Conservation (phyloP, 2,113 vertebrate genomes). For the Trematocara stigmaticum region DNA sequence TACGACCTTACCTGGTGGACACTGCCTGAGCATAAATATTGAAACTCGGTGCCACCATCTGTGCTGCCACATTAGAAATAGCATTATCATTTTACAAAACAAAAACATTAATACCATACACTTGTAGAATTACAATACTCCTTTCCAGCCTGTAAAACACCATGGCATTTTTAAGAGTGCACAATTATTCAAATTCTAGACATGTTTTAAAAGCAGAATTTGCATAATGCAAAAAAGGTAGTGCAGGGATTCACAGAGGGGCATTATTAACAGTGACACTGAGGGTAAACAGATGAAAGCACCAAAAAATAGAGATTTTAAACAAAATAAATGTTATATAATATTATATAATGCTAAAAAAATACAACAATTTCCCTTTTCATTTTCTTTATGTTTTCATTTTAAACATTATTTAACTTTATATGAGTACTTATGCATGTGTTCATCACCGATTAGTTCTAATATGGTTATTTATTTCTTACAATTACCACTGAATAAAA, state of each 20-base stretch:
- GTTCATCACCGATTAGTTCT: background rate
- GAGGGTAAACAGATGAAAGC: background rate
- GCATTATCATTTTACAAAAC: background rate
- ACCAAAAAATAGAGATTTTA: background rate
- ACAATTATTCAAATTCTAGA: background rate
- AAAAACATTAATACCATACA: slow-evolving; percentile 8
- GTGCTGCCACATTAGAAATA: slow-evolving; percentile 19
- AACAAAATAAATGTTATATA: background rate
- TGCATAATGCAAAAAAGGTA: background rate
- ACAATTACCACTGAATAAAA: slow-evolving; percentile 45
- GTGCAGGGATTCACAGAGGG: background rate
- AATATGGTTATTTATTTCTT: slow-evolving; percentile 23
- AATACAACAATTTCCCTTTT: background rate
- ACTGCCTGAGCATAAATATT: slow-evolving; percentile 35
- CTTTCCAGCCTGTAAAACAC: background rate
- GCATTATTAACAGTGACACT: background rate
- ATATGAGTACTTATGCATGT: background rate
- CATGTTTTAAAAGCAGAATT: background rate
- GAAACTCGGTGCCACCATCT: slow-evolving; percentile 30
- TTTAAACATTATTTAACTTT: background rate
- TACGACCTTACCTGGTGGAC: slow-evolving; percentile 5
- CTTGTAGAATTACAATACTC: background rate
- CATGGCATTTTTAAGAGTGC: background rate
- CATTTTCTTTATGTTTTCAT: background rate
- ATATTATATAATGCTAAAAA: background rate